A percentile compares a stretch with the other conserved stretches of the same genome.
Conservation (phyloP, 2,888 invertebrate species). For the Tetramorium bicarinatum region DNA sequence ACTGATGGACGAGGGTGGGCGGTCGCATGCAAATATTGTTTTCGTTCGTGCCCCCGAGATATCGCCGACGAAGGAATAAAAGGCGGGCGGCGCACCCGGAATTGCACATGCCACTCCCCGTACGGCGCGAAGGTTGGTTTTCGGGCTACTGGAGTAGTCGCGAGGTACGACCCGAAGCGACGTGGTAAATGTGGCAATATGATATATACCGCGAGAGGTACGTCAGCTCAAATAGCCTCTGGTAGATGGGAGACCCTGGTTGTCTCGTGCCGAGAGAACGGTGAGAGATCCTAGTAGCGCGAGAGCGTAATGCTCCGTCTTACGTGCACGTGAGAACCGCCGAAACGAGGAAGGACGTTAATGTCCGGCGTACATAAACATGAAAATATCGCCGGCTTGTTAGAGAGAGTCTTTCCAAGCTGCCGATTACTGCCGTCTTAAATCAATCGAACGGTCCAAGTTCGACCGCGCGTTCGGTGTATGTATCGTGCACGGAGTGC, state of each 20-base stretch:
- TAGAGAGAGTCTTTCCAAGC: conserved; percentile 70
- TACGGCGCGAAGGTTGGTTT: conserved; percentile 65
- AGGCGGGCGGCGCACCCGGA: conserved; percentile 48
- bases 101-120: conserved; percentile 61
- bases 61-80: conserved; percentile 37
- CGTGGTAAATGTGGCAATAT: conserved; percentile 82
- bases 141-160: conserved; percentile 74
- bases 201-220: conserved; percentile 78
- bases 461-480: conserved; percentile 39
- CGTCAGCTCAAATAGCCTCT: conserved; percentile 71
- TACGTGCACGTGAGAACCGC: conserved; percentile 67
- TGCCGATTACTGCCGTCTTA: conserved; percentile 76
- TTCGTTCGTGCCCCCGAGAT: conserved; percentile 50
- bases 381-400: conserved; percentile 76
- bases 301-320: conserved; percentile 56
- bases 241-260: conserved; percentile 61
- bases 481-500: conserved; percentile 5
- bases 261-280: conserved; percentile 37
- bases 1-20: conserved; percentile 42
- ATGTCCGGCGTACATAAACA: conserved; percentile 79
- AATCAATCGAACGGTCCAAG: conserved; percentile 78
- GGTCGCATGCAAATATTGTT: conserved; percentile 57
- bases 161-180: conserved; percentile 75
- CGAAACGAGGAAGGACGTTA: conserved; percentile 73
- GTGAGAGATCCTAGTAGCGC: conserved; percentile 53